Percentiles rank a stretch among this genome's conserved stretches.
Conservation (phyloP, 1,140 invertebrate species). For the Popillia japonica region DNA sequence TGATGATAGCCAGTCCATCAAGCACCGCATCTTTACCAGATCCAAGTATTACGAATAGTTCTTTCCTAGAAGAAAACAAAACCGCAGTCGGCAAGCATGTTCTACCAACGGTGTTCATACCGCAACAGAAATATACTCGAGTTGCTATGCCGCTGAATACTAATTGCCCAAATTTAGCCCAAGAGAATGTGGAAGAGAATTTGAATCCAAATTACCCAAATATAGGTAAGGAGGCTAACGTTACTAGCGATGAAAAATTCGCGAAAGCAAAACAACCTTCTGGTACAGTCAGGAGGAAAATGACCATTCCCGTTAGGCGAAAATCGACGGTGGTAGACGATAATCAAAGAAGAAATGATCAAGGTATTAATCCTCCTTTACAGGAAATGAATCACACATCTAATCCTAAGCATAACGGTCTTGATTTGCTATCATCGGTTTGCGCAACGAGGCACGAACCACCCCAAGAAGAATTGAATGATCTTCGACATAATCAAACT, state of each 20-base stretch:
- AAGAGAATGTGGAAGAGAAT: not conserved
- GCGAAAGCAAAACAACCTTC: not conserved
- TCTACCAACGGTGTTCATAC: not conserved
- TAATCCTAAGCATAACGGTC: not conserved
- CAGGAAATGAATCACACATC: not conserved
- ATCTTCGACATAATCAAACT: no score
- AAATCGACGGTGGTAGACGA: not conserved
- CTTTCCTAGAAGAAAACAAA: not conserved
- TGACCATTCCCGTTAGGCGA: not conserved
- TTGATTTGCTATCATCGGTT: not conserved
- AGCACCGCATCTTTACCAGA: not conserved
- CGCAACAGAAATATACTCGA: not conserved
- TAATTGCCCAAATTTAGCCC: not conserved
- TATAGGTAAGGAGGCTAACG: not conserved
- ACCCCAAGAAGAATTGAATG: no score
- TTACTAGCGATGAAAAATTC: not conserved
- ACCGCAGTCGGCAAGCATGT: not conserved
- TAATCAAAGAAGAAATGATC: not conserved
- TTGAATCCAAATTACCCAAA: not conserved
- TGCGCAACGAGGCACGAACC: not conserved
- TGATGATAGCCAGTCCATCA: not conserved
- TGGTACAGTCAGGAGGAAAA: not conserved
- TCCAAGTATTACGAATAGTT: not conserved
- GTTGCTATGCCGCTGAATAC: not conserved
- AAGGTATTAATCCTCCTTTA: not conserved